A percentile compares a stretch with the other conserved stretches of the same genome.
These are phyloP conservation scores for Pseudomyrmex dendroicus DNA, from an alignment of 1,140 invertebrate species.

Conservation along the genomic window DNA sequence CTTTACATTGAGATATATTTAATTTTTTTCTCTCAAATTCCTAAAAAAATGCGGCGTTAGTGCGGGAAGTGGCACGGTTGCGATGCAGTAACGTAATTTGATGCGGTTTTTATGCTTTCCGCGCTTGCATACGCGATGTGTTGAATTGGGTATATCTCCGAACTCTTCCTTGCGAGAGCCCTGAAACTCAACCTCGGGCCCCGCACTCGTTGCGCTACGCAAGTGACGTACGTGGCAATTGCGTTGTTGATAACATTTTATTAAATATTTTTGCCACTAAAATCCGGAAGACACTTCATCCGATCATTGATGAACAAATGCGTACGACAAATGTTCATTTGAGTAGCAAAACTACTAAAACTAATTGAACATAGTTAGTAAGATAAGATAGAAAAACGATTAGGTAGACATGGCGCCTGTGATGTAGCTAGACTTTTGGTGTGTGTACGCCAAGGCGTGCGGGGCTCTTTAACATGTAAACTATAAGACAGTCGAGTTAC, in stretches of 20 bases:
- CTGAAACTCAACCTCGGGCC: slow-evolving; percentile 68
- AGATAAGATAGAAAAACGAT: slow-evolving; percentile 78
- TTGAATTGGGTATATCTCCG: slow-evolving; percentile 75
- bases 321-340: slow-evolving; percentile 75
- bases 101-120: not conserved
- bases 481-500: slow-evolving; percentile 64
- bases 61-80: not conserved
- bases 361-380: slow-evolving; percentile 75
- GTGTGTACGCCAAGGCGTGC: slow-evolving; percentile 75
- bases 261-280: slow-evolving; percentile 72
- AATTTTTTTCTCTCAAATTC: not conserved
- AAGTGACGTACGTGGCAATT: slow-evolving; percentile 73
- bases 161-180: slow-evolving; percentile 71
- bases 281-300: slow-evolving; percentile 57
- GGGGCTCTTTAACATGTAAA: slow-evolving; percentile 73
- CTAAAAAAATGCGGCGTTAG: not conserved
- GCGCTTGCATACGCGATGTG: not conserved
- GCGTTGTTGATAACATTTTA: slow-evolving; percentile 76
- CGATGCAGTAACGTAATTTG: not conserved
- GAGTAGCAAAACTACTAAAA: slow-evolving; percentile 50
- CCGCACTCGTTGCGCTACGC: slow-evolving; percentile 76
- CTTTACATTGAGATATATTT: not conserved
- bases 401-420: slow-evolving; percentile 82
- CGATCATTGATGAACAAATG: slow-evolving; percentile 66
- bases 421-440: slow-evolving; percentile 81